Evolutionary conservation across 2,113 vertebrate genomes (phyloP).

Genomic region (Podarcis muralis): DNA sequence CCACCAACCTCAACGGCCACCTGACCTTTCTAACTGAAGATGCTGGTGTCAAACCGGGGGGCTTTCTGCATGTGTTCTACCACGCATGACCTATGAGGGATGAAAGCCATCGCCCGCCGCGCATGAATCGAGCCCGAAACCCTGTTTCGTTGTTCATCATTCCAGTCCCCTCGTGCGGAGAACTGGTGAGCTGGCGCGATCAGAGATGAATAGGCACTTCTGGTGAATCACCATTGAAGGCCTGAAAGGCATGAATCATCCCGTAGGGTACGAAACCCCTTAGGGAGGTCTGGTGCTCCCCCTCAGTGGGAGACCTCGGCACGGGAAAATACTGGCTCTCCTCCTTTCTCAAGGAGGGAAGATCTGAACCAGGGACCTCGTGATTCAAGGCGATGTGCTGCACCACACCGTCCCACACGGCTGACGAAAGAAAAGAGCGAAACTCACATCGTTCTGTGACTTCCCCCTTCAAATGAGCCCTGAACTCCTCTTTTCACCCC

Average conservation of each 20-base stretch:
- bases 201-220: slow-evolving; percentile 4
- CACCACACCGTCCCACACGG: too few relatives aligned
- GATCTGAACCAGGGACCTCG: neutral
- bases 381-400: too few relatives aligned
- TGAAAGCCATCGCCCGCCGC: neutral
- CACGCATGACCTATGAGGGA: neutral
- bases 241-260: neutral
- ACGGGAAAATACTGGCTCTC: neutral
- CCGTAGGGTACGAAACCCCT: neutral
- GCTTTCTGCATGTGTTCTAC: neutral
- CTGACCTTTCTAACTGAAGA: neutral
- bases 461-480: neutral
- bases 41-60: neutral
- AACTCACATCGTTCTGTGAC: neutral
- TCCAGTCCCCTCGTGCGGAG: neutral
- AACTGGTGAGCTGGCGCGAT: neutral
- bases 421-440: neutral
- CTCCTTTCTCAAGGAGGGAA: too few relatives aligned
- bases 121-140: neutral
- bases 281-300: neutral
- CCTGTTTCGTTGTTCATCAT: neutral
- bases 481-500: neutral
- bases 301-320: neutral
- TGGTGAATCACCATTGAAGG: neutral
- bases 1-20: neutral